phyloP scores from a whole-genome alignment of 2,888 invertebrate genomes.

The Crocallis elinguaria region DNA sequence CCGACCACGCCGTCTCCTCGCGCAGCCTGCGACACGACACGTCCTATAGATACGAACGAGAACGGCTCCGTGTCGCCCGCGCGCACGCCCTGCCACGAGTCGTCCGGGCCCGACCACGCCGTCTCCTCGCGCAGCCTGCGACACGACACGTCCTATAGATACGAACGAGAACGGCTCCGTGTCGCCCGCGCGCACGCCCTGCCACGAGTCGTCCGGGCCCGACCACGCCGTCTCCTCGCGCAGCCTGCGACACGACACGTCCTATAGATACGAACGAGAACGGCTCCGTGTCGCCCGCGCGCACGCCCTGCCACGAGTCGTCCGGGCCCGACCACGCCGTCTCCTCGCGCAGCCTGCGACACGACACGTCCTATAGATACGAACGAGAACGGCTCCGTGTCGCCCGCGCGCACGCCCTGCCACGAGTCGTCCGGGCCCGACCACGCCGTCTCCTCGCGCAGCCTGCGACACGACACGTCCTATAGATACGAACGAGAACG shows the following conservation, averaged over 20 bases:
- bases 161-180: conserved; percentile 95
- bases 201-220: conserved; percentile 79
- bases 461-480: conserved; percentile 42
- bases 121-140: conserved; percentile 55
- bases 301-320: conserved; percentile 86
- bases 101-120: conserved; percentile 66
- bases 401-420: conserved; percentile 89
- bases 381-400: conserved; percentile 94
- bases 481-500: conserved; percentile 97
- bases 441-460: conserved; percentile 52
- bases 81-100: conserved; percentile 69
- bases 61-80: background rate
- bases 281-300: conserved; percentile 90
- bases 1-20: conserved; percentile 53
- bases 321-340: conserved; percentile 64
- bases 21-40: conserved; percentile 47
- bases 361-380: too few relatives aligned
- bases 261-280: conserved; percentile 97
- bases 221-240: conserved; percentile 52
- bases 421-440: conserved; percentile 79
- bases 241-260: conserved; percentile 45
- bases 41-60: too few relatives aligned
- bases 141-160: background rate
- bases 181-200: conserved; percentile 90
- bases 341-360: conserved; percentile 54